Evolutionary conservation across 2,888 invertebrate genomes (phyloP).

Genomic region (Lysandra coridon): DNA sequence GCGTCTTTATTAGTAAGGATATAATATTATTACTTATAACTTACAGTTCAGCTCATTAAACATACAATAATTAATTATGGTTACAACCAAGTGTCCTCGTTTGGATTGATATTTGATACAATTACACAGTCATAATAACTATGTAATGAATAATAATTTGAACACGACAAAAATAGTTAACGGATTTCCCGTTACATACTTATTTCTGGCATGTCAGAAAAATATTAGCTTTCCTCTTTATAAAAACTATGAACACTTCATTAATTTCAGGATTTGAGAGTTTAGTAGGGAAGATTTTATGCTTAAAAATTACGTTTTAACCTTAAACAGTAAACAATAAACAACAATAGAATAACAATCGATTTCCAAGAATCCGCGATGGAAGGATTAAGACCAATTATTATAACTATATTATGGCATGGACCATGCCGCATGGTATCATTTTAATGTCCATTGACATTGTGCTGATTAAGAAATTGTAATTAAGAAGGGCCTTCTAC

Average conservation of each 20-base stretch:
- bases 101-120: background rate
- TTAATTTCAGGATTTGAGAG: too few relatives aligned
- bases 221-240: background rate
- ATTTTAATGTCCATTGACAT: background rate
- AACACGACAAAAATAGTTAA: background rate
- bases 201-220: background rate
- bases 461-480: slow-evolving; percentile 10
- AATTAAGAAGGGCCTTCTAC: slow-evolving; percentile 6
- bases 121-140: background rate
- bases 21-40: too few relatives aligned
- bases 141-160: background rate
- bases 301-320: background rate
- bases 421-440: background rate
- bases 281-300: background rate
- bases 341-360: too few relatives aligned
- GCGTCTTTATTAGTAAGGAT: too few relatives aligned
- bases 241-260: background rate
- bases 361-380: too few relatives aligned
- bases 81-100: too few relatives aligned
- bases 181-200: background rate
- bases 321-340: too few relatives aligned
- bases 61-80: too few relatives aligned
- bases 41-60: too few relatives aligned
- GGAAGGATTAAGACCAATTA: background rate
- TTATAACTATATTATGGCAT: background rate